These are phyloP conservation scores for Aphaenogaster rudis DNA, from an alignment of 1,140 invertebrate species.

Conservation along the genomic window DNA sequence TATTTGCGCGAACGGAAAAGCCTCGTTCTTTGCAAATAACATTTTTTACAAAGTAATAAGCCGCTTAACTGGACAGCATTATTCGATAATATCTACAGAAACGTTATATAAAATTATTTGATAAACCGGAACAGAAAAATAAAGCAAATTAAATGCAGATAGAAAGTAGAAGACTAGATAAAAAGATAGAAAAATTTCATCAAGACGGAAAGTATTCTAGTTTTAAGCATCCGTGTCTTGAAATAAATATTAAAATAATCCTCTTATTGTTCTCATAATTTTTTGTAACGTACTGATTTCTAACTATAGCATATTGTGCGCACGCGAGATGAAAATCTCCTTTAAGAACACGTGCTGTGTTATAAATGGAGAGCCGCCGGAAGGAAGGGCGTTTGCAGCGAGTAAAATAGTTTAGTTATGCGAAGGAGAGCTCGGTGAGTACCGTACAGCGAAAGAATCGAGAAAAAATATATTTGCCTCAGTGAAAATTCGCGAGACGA, in stretches of 20 bases:
- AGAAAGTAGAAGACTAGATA: neutral
- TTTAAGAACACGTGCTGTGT: constrained; percentile 39
- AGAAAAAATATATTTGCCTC: constrained; percentile 54
- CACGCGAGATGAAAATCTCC: constrained; percentile 14
- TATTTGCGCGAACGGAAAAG: constrained; percentile 14
- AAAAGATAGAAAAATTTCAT: constrained; percentile 6
- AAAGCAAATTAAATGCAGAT: neutral
- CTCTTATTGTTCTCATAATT: constrained; percentile 1
- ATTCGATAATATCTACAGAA: constrained; percentile 4
- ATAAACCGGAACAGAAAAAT: neutral
- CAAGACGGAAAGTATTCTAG: neutral
- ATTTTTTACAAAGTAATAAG: constrained; percentile 48
- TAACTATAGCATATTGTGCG: constrained; percentile 14
- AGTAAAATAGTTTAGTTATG: constrained; percentile 60
- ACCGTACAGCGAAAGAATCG: constrained; percentile 10
- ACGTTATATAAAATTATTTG: neutral
- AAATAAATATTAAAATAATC: neutral
- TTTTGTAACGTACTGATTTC: constrained; percentile 17
- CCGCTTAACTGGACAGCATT: constrained; percentile 31
- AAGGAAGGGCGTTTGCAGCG: constrained; percentile 48
- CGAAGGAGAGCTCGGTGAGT: constrained; percentile 23
- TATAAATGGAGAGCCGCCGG: constrained; percentile 47
- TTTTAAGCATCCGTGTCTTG: neutral
- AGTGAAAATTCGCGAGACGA: constrained; percentile 12
- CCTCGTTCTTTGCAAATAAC: constrained; percentile 4